phyloP scores from a whole-genome alignment of 1,140 invertebrate genomes.

The Heliconius nattereri region DNA sequence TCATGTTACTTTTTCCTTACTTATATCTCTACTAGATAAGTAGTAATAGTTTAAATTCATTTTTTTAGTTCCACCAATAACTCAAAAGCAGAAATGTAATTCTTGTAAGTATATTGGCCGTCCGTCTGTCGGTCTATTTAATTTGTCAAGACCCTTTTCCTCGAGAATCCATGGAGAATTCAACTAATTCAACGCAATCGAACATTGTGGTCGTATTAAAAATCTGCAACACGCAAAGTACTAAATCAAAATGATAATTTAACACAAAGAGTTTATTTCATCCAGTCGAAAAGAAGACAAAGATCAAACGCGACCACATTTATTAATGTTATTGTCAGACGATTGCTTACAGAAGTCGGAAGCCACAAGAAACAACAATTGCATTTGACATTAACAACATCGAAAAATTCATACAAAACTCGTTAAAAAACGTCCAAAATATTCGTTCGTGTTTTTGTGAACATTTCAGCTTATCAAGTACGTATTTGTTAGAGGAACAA shows the following conservation, averaged over 20 bases:
- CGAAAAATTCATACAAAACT: slow-evolving; percentile 58
- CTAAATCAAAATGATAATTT: not conserved
- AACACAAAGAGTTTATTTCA: not conserved
- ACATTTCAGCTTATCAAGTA: not conserved
- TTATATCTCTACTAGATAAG: too few relatives aligned
- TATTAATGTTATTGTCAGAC: slow-evolving; percentile 60
- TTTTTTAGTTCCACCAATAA: too few relatives aligned
- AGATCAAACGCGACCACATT: slow-evolving; percentile 20
- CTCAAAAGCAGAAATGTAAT: too few relatives aligned
- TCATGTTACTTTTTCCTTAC: too few relatives aligned
- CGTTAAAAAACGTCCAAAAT: slow-evolving; percentile 60
- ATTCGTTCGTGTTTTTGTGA: not conserved
- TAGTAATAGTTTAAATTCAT: too few relatives aligned
- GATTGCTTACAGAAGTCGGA: slow-evolving; percentile 54
- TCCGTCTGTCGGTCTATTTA: too few relatives aligned
- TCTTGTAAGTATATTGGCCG: too few relatives aligned
- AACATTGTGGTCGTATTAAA: too few relatives aligned
- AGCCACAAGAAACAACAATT: slow-evolving; percentile 33
- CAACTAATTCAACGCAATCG: too few relatives aligned
- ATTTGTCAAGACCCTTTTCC: too few relatives aligned
- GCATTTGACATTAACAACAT: slow-evolving; percentile 51
- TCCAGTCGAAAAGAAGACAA: slow-evolving; percentile 3
- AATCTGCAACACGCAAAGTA: too few relatives aligned
- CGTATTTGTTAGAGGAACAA: not conserved
- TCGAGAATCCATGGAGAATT: too few relatives aligned